Evolutionary conservation across 2,113 vertebrate species (phyloP), one percentile per base, ranked within the genome.

Genomic region (Phainopepla nitens): DNA sequence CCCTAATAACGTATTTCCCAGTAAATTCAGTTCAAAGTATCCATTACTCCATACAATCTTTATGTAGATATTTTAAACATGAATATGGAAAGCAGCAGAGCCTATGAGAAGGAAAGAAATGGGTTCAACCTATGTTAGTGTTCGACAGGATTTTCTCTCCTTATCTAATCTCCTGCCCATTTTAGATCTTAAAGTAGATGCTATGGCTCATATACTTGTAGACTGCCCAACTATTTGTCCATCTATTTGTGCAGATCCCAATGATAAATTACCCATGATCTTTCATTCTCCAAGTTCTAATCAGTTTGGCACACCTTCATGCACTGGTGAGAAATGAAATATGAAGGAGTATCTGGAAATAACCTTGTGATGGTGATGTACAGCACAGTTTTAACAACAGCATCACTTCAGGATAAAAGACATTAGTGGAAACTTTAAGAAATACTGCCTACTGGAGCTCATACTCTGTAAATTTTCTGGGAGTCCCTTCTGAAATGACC

Each of bases 51-150:
- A 28, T 3, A 6, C 6, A 47, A 47, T 69, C 41, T 82, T 3
- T 28, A 69, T 33, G 9, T 4, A 90, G 45, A 70, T 45, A 44
- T 61, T 89, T 89, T 78, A 73, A 73, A 35, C 10, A 61, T 18
- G 13, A 42, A 27, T 25, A 22, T 31, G 8, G 16, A 56, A 82
- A 72, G 15, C 19, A 49, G 23, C 28, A 79, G 29, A 47, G 6
- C 1, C 9, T 15, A 31, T 6, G 10, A 79, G 73, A 79, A 82
- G n/a, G 13, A 72, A 44, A 85, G 10, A 42, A 14, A 56, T 0
- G 0, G 19, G 6, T 75, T 36, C 16, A 84, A 4, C 4, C 14
- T 12, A 1, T 36, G 7, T 29, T 24, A 45, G 11, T 20, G 31
- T 69, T 79, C 50, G 11, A 31, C 25, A 60, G 24, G 4, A 2